A percentile compares a stretch with the other conserved stretches of the same genome.
phyloP scores from a whole-genome alignment of 2,113 vertebrate genomes.

The Gasterosteus aculeatus region DNA sequence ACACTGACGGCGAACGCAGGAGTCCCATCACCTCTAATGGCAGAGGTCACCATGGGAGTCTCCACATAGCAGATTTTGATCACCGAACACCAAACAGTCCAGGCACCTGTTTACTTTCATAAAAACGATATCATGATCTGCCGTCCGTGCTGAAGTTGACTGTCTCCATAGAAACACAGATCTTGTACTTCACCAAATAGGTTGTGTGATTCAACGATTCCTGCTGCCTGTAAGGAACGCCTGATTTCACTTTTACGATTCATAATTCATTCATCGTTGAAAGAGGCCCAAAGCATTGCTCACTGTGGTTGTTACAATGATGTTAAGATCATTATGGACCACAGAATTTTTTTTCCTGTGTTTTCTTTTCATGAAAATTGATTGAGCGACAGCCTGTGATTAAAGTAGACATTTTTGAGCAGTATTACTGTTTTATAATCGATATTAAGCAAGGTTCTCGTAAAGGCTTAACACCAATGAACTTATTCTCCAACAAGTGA shows the following conservation, averaged over 20 bases:
- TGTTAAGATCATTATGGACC: background rate
- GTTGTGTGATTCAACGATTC: slow-evolving; percentile 16
- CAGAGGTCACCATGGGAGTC: slow-evolving; percentile 12
- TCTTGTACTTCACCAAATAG: slow-evolving; percentile 37
- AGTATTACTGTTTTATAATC: background rate
- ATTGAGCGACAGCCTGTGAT: background rate
- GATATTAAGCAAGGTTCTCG: background rate
- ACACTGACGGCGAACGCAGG: slow-evolving; percentile 21
- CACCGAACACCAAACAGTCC: slow-evolving; percentile 2
- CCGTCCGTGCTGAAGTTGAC: slow-evolving; percentile 20
- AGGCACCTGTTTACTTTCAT: slow-evolving; percentile 22
- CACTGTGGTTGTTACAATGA: background rate
- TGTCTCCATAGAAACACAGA: slow-evolving; percentile 75
- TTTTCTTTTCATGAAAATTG: background rate
- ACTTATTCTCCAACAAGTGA: background rate
- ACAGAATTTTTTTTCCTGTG: background rate
- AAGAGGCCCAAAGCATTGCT: background rate
- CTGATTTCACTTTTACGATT: slow-evolving; percentile 17
- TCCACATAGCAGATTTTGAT: slow-evolving; percentile 2
- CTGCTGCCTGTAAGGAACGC: slow-evolving; percentile 32
- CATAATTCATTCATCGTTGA: slow-evolving; percentile 38
- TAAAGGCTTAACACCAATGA: background rate
- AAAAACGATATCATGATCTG: slow-evolving; percentile 42
- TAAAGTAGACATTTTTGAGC: background rate
- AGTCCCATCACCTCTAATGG: slow-evolving; percentile 27